Base-by-base conservation (phyloP, 2,888 invertebrate genomes). In the Drepana falcataria region DNA sequence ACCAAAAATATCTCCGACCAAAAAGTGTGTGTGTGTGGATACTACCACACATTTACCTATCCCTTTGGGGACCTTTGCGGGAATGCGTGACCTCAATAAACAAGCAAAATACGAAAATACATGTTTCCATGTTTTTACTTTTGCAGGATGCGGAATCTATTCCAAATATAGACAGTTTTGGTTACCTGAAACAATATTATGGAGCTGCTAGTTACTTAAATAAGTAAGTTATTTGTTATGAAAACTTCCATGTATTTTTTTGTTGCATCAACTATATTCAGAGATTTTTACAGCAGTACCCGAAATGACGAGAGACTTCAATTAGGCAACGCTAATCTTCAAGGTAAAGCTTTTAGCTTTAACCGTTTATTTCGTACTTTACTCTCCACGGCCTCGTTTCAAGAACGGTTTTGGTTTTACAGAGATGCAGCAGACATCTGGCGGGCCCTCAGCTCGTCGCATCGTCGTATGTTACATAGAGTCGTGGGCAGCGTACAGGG, bases 401-500 rank as follows among this genome's bases (percentile, higher is more conserved):
- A 44, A 7, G 6, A 44, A 44, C 3, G 9, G 6, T 35, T 1
- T 49, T 9, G 2, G 9, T 0, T 59, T 48, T 65, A 4, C 56
- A 87, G 89, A 81, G 63, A 87, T 88, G 87, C 87, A 87, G 59
- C 90, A 90, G 60, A 82, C 86, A 0, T 68, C 78, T 3, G 72
- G 74, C 5, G 76, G 73, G 0, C 63, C 75, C 2, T 64, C 73
- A 5, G 59, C 77, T 5, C 75, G 78, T 33, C 86, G 90, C 4
- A 67, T 91, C 48, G 91, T 95, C 41, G 92, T 95, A 0, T 96
- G 96, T 73, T 95, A 95, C 74, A 82, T 95, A 59, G 93, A 95
- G 71, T 94, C 94, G 0, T 92, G 92, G 85, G 93, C 95, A 2
- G 92, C 92, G 2, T 94, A 95, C 76, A 89, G 95, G 51, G 91